A percentile compares a stretch with the other conserved stretches of the same genome.
Evolutionary conservation across 2,797 vertebrate species (phyloP).

Genomic region (Iguana delicatissima): DNA sequence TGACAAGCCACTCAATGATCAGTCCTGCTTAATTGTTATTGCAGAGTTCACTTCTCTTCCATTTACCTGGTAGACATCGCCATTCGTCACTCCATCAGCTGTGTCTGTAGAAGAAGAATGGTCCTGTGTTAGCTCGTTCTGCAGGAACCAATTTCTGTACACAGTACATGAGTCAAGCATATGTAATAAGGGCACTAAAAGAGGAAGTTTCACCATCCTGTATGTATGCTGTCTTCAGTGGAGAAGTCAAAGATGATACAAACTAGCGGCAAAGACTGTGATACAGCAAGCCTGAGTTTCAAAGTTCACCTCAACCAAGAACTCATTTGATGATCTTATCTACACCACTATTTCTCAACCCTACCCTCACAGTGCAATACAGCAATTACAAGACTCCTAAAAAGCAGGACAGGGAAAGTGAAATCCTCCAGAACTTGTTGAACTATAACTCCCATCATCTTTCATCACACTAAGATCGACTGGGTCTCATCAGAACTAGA

Average conservation of each 20-base stretch:
- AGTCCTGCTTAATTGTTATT: not conserved
- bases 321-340: not conserved
- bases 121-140: constrained; percentile 33
- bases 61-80: constrained; percentile 90
- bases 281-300: not conserved
- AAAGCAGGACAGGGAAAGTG: too few relatives aligned
- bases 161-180: constrained; percentile 3
- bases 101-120: constrained; percentile 82
- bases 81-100: constrained; percentile 85
- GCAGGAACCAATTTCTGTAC: constrained; percentile 12
- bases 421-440: too few relatives aligned
- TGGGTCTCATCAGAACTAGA: not conserved
- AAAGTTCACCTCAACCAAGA: not conserved
- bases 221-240: not conserved
- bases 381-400: not conserved
- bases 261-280: not conserved
- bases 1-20: not conserved
- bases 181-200: not conserved
- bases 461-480: too few relatives aligned
- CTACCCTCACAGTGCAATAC: not conserved
- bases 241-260: not conserved
- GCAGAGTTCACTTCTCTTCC: constrained; percentile 13
- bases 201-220: not conserved
- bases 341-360: not conserved
- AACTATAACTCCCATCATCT: too few relatives aligned